Percentiles rank a stretch among this genome's conserved stretches.
These are phyloP conservation scores for Carettochelys insculpta DNA, from an alignment of 2,113 vertebrate species.

Conservation along the genomic window DNA sequence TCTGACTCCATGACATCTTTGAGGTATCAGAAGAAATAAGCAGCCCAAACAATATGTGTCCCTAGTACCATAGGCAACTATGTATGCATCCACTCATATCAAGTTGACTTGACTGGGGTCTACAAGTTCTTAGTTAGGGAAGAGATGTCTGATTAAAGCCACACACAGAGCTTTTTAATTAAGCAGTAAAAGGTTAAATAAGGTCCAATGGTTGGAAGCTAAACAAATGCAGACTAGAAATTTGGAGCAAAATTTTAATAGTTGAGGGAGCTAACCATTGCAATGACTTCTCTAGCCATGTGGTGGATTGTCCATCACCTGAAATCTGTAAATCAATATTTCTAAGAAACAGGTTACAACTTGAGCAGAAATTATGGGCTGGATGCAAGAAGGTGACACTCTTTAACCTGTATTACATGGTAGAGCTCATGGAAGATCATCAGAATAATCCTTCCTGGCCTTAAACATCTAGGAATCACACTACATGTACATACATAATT, in stretches of 20 bases:
- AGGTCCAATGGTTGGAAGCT: neutral
- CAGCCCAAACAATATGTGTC: neutral
- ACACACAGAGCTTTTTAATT: neutral
- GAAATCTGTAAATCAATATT: neutral
- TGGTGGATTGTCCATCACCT: rapidly evolving
- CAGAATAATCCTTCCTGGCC: neutral
- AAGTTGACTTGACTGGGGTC: neutral
- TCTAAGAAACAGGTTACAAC: neutral
- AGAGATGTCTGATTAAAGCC: neutral
- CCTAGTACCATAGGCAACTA: neutral
- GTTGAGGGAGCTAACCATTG: neutral
- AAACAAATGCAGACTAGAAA: neutral
- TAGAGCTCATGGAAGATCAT: neutral
- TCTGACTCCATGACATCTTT: neutral
- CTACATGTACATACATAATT: rapidly evolving
- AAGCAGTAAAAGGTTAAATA: neutral
- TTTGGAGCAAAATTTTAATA: neutral
- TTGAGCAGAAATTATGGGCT: neutral
- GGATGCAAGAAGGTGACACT: neutral
- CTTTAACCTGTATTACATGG: neutral
- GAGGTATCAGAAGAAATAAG: neutral
- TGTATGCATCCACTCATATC: neutral
- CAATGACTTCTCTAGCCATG: neutral
- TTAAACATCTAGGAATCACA: neutral
- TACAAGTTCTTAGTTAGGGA: neutral